Conservation (phyloP, 53 echinoderm and acorn worm genomes). For the Hippasteria phrygiana region DNA sequence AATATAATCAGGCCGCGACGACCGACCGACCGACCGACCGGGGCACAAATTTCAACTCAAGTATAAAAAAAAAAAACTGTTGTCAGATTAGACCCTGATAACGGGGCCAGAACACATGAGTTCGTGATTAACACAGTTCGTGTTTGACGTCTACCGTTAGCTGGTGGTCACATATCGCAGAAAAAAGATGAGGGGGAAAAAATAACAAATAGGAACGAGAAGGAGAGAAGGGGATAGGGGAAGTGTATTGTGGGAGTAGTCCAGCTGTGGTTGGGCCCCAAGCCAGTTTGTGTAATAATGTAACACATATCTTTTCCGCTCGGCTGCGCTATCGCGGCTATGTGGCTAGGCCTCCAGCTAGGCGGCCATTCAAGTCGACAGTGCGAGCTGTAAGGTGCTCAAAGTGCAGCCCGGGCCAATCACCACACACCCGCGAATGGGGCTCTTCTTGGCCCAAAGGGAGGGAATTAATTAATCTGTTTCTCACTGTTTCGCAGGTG, state of each 20-base stretch:
- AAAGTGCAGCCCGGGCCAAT: constrained; percentile 32
- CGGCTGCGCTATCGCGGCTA: constrained; percentile 19
- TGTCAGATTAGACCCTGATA: constrained; percentile 38
- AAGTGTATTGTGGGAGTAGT: constrained; percentile 32
- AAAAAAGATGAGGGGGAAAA: neutral
- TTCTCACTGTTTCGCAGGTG: neutral
- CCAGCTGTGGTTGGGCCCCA: constrained; percentile 6
- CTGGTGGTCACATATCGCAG: constrained; percentile 39
- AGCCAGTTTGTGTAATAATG: constrained; percentile 44
- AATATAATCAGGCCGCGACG: constrained; percentile 1
- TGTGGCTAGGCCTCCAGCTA: constrained; percentile 32
- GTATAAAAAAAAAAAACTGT: constrained; percentile 23
- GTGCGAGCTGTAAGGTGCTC: constrained; percentile 19
- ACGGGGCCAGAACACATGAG: neutral
- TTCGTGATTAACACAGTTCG: constrained; percentile 55
- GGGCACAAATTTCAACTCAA: neutral
- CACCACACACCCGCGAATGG: neutral
- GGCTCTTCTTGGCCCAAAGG: constrained; percentile 33
- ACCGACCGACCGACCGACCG: neutral
- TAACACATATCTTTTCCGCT: constrained; percentile 57
- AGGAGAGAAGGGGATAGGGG: neutral
- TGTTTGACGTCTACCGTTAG: constrained; percentile 30
- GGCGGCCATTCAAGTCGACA: constrained; percentile 16
- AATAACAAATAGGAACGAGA: neutral
- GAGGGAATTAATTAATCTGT: neutral